Percentiles rank a stretch among this genome's conserved stretches.
Conservation (phyloP, 2,888 invertebrate genomes). For the Ophion obscuratus region DNA sequence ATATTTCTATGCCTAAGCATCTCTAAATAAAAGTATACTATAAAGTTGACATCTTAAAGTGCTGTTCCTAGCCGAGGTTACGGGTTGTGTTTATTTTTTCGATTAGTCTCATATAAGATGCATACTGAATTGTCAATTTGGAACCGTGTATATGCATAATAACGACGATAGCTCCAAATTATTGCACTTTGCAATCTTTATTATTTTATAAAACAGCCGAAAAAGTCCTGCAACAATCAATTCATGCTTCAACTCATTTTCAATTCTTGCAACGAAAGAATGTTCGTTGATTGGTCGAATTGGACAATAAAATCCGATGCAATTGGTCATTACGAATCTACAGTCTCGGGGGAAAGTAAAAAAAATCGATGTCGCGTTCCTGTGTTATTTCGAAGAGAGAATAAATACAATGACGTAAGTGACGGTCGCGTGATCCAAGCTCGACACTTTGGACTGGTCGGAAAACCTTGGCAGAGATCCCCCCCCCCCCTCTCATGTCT, state of each 20-base stretch:
- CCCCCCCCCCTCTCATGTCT: conserved; percentile 37
- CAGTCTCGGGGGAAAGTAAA: conserved; percentile 48
- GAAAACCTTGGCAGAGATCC: conserved; percentile 62
- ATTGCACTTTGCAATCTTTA: no score
- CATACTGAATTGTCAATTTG: no score
- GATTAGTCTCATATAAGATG: no score
- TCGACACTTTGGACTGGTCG: conserved; percentile 59
- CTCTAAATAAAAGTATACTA: no score
- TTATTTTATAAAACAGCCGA: no score
- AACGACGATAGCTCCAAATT: no score
- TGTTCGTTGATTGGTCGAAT: conserved; percentile 53
- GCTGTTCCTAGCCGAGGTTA: no score
- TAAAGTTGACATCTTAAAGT: no score
- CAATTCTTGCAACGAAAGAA: background rate
- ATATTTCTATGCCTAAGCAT: no score
- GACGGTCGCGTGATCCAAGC: conserved; percentile 65
- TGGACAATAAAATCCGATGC: background rate
- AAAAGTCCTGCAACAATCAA: no score
- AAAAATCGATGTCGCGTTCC: conserved; percentile 52
- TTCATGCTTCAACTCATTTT: background rate
- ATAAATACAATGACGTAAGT: conserved; percentile 65
- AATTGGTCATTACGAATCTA: conserved; percentile 5
- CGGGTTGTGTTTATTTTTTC: no score
- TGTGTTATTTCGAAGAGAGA: conserved; percentile 25
- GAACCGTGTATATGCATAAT: no score